Evolutionary conservation across 1,140 invertebrate genomes (phyloP).

Genomic region (Drosophila serrata): DNA sequence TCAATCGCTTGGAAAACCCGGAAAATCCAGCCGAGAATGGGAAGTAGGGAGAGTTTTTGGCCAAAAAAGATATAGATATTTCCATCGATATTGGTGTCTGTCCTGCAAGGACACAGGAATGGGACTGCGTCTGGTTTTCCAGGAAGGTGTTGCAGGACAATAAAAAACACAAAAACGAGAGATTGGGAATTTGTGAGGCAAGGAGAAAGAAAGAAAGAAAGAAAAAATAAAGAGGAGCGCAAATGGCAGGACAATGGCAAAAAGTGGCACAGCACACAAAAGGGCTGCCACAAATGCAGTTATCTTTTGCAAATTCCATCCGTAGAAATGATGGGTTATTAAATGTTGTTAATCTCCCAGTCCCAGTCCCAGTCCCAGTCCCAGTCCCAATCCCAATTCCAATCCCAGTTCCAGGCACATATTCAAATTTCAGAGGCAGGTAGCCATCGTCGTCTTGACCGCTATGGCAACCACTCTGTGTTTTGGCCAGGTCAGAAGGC

Average conservation of each 20-base stretch:
- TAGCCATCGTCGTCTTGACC: constrained; percentile 7
- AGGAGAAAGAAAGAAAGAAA: constrained; percentile 53
- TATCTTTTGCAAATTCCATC: constrained; percentile 61
- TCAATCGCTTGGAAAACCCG: constrained; percentile 17
- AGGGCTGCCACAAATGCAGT: constrained; percentile 69
- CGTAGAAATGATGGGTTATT: constrained; percentile 78
- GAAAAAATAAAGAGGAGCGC: constrained; percentile 67
- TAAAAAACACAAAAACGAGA: constrained; percentile 67
- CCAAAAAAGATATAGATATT: constrained; percentile 23
- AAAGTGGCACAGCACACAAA: constrained; percentile 68
- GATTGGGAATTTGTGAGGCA: constrained; percentile 48
- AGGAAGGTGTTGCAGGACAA: constrained; percentile 61
- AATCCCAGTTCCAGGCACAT: constrained; percentile 17
- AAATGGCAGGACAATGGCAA: constrained; percentile 72
- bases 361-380: neutral
- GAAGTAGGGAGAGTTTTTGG: neutral
- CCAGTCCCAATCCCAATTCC: neutral
- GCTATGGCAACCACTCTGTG: constrained; percentile 39
- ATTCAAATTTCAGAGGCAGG: constrained; percentile 72
- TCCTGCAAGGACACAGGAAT: neutral
- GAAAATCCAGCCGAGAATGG: neutral
- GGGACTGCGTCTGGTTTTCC: constrained; percentile 33
- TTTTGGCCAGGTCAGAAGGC: constrained; percentile 45
- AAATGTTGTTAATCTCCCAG: constrained; percentile 76
- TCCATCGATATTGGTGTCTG: neutral